phyloP scores from a whole-genome alignment of 92 coral and sea anemone species.

The Scolanthus callimorphus region DNA sequence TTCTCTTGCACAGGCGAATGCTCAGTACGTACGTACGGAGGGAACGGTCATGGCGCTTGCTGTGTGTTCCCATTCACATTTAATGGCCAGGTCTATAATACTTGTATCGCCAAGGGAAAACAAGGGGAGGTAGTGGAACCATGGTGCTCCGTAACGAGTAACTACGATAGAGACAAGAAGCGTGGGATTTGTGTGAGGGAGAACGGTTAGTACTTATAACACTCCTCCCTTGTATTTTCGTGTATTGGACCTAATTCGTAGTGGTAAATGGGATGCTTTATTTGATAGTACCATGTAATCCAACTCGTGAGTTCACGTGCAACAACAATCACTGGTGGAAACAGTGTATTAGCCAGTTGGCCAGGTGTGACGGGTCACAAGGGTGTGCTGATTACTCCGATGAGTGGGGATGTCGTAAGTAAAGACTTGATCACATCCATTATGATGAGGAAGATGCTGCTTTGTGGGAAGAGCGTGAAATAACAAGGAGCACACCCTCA shows the following conservation, averaged over 20 bases:
- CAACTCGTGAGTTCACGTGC: constrained; percentile 48
- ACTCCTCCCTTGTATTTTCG: no score
- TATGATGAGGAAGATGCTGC: no score
- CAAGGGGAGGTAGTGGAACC: constrained; percentile 22
- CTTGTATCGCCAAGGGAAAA: constrained; percentile 34
- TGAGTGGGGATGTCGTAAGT: constrained; percentile 78
- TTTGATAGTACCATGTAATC: constrained; percentile 51
- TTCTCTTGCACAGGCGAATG: constrained; percentile 46
- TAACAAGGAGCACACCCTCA: no score
- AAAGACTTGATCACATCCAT: no score
- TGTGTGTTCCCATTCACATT: constrained; percentile 77
- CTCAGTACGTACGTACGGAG: constrained; percentile 76
- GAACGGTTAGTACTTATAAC: constrained; percentile 42
- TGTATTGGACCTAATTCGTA: no score
- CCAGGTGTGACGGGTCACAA: constrained; percentile 54
- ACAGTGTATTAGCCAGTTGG: constrained; percentile 56
- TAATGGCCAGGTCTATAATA: constrained; percentile 55
- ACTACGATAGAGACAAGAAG: constrained; percentile 64
- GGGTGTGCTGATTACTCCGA: constrained; percentile 82
- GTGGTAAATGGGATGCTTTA: no score
- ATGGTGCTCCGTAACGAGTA: constrained; percentile 81
- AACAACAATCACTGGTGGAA: constrained; percentile 81
- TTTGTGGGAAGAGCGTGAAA: no score
- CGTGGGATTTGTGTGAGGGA: constrained; percentile 72
- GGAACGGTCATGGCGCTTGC: constrained; percentile 77